Evolutionary conservation across 2,888 invertebrate genomes (phyloP).

Genomic region (Mongoloraphidia duomilia): DNA sequence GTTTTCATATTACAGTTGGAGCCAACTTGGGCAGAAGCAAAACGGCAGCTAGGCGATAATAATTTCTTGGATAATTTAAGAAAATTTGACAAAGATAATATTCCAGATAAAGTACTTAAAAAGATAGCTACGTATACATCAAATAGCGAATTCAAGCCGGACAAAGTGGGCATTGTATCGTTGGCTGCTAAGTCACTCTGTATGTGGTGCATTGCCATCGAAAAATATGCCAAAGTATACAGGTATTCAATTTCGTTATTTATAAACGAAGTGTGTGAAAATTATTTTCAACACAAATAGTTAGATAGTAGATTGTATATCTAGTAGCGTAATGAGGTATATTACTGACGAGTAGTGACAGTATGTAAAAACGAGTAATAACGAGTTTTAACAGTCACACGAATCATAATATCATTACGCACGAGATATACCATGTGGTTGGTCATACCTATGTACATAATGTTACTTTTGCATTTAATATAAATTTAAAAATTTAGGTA

Average conservation of each 20-base stretch:
- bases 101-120: constrained; percentile 65
- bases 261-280: not conserved
- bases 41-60: constrained; percentile 68
- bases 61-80: constrained; percentile 64
- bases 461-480: too few species aligned
- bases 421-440: too few species aligned
- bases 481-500: too few species aligned
- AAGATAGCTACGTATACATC: constrained; percentile 65
- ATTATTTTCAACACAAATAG: not conserved
- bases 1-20: constrained; percentile 35
- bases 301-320: too few species aligned
- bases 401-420: too few species aligned
- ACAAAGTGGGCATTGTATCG: constrained; percentile 74
- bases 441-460: too few species aligned
- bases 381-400: too few species aligned
- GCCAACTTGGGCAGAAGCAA: constrained; percentile 78
- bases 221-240: constrained; percentile 79
- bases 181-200: constrained; percentile 76
- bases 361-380: too few species aligned
- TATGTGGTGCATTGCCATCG: constrained; percentile 84
- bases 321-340: too few species aligned
- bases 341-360: too few species aligned
- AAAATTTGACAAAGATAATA: constrained; percentile 80
- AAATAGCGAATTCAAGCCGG: constrained; percentile 75
- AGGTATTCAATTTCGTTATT: constrained; percentile 36